Evolutionary conservation across 1,140 invertebrate genomes (phyloP), one percentile per base, ranked within the genome.

Genomic region (Macrobrachium rosenbergii): DNA sequence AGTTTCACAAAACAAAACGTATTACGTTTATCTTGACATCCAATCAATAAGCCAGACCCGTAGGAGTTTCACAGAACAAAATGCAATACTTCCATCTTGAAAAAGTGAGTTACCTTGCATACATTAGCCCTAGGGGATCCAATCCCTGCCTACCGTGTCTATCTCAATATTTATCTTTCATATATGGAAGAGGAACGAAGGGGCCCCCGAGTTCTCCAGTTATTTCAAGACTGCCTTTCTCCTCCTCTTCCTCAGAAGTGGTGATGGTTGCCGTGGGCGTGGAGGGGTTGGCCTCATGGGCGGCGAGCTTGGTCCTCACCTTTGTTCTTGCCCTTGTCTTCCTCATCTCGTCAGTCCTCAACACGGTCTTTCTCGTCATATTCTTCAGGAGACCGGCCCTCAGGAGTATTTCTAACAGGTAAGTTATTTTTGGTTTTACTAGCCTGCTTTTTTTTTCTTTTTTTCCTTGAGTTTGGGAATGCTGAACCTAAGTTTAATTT

Each of bases 371-470:
- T 16, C 91, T 94, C 67, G 90, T 94, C 59, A 93, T 94, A 16
- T 95, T 95, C 91, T 92, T 94, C 85, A 92, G 93, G 85, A 91
- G 92, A 62, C 94, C 94, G 2, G 92, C 92, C 21, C 90, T 94
- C 5, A 91, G 94, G 82, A 94, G 94, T 14, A 93, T 94, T 77
- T 94, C 94, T 58, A 95, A 95, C 92, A 93, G 93, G 93, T 94
- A 89, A 91, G 88, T 72, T 37, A 14, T 69, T 59, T 37, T 14
- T 14, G 0, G 0, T 77, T 17, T 19, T n/a, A 0, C 3, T 23
- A n/a, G 7, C 60, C 21, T 19, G n/a, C 23, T 79, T 21, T 52
- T 19, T 79, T 79, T 11, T 23, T 60, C 23, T 60, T 10, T 19
- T 77, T 45, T 3, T 21, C 5, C 23, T 77, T 37, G 28, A 37